Percentiles rank a stretch among this genome's conserved stretches.
Conservation (phyloP, 2,797 vertebrate genomes). For the Hapalemur alaotrensis region DNA sequence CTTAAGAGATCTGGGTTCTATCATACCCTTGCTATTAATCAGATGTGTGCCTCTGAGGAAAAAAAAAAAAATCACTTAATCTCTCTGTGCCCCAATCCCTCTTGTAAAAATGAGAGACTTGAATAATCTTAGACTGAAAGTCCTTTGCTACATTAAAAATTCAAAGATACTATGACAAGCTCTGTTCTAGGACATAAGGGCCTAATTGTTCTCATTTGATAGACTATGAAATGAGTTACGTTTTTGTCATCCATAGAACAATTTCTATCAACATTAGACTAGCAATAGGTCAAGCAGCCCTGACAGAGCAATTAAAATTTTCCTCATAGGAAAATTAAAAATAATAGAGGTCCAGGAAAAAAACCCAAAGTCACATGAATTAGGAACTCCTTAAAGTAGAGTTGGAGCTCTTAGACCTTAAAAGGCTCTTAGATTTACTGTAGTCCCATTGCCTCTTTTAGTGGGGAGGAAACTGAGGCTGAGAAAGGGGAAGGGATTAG, state of each 20-base stretch:
- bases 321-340: conserved; percentile 2
- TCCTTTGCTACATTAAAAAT: background rate
- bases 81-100: background rate
- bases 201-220: background rate
- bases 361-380: background rate
- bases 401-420: background rate
- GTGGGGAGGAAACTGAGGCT: background rate
- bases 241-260: background rate
- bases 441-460: background rate
- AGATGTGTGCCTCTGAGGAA: background rate
- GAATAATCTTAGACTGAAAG: background rate
- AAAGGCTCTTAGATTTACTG: background rate
- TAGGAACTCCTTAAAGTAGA: background rate
- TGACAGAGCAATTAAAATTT: background rate
- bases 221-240: background rate
- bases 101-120: background rate
- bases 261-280: background rate
- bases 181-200: background rate
- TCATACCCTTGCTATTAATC: background rate
- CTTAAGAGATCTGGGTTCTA: background rate
- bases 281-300: background rate
- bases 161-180: background rate
- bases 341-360: background rate
- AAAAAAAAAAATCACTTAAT: background rate
- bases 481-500: background rate